Evolutionary conservation across 2,797 vertebrate species (phyloP).

Genomic region (Pseudomugil gertrudae): DNA sequence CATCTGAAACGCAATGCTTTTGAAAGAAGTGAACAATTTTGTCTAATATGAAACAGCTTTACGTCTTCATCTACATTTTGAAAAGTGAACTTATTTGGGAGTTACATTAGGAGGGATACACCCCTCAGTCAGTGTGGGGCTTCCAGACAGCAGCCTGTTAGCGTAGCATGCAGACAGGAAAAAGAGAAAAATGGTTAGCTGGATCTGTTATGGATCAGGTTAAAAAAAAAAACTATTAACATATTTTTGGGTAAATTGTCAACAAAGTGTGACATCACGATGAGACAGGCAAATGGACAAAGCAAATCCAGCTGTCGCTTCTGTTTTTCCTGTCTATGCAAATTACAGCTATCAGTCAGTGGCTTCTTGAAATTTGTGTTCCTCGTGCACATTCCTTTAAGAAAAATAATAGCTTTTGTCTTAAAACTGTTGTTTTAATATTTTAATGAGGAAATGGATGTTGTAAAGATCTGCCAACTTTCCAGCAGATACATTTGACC

Average conservation of each 20-base stretch:
- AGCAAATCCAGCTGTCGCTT: not conserved
- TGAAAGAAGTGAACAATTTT: not conserved
- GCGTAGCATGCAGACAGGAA: not conserved
- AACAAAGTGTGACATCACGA: not conserved
- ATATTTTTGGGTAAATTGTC: not conserved
- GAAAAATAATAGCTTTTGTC: not conserved
- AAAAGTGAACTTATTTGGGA: not conserved
- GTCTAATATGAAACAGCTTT: conserved; percentile 8
- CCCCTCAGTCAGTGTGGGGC: not conserved
- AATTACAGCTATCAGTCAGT: not conserved
- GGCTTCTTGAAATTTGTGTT: not conserved
- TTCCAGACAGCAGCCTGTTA: conserved; percentile 5
- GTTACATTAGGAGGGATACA: not conserved
- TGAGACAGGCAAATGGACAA: not conserved
- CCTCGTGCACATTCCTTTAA: not conserved
- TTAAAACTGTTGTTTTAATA: conserved; percentile 4
- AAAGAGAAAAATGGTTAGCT: not conserved
- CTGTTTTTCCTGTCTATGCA: not conserved
- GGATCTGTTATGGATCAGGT: not conserved
- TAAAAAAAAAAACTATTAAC: not conserved
- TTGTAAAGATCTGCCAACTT: conserved; percentile 32
- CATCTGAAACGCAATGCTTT: conserved; percentile 8
- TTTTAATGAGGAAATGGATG: conserved; percentile 19
- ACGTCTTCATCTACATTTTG: not conserved
- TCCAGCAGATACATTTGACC: conserved; percentile 31